Evolutionary conservation across 2,888 invertebrate genomes (phyloP).

Genomic region (Dermolepida albohirtum): DNA sequence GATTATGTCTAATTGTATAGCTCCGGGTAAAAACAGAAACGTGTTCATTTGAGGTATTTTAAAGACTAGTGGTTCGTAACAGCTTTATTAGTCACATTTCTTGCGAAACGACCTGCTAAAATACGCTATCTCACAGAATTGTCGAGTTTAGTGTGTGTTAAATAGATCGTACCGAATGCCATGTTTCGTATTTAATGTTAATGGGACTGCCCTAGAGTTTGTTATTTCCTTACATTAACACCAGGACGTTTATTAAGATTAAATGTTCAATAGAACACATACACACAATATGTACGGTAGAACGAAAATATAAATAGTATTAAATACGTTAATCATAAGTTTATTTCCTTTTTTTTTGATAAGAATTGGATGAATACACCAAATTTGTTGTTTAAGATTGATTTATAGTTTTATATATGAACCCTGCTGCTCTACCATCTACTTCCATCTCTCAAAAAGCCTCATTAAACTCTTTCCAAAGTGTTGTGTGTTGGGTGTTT

Average conservation of each 20-base stretch:
- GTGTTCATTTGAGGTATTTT: conserved; percentile 33
- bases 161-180: conserved; percentile 46
- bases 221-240: conserved; percentile 42
- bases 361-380: too few species aligned
- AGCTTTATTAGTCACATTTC: conserved; percentile 38
- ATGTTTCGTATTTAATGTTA: conserved; percentile 44
- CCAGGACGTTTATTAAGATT: conserved; percentile 21
- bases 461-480: too few species aligned
- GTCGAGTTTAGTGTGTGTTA: conserved; percentile 42
- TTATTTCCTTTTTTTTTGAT: too few species aligned
- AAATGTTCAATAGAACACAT: conserved; percentile 9
- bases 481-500: too few species aligned
- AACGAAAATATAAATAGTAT: too few species aligned
- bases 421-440: too few species aligned
- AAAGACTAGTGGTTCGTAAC: conserved; percentile 35
- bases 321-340: too few species aligned
- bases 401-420: too few species aligned
- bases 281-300: not conserved
- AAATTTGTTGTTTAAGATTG: too few species aligned
- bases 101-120: conserved; percentile 37
- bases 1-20: too few species aligned
- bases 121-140: conserved; percentile 18
- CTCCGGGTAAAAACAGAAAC: conserved; percentile 4
- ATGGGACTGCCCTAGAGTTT: conserved; percentile 36
- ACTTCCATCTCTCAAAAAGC: too few species aligned